phyloP scores from a whole-genome alignment of 2,888 invertebrate species.

The Noctua fimbriata region DNA sequence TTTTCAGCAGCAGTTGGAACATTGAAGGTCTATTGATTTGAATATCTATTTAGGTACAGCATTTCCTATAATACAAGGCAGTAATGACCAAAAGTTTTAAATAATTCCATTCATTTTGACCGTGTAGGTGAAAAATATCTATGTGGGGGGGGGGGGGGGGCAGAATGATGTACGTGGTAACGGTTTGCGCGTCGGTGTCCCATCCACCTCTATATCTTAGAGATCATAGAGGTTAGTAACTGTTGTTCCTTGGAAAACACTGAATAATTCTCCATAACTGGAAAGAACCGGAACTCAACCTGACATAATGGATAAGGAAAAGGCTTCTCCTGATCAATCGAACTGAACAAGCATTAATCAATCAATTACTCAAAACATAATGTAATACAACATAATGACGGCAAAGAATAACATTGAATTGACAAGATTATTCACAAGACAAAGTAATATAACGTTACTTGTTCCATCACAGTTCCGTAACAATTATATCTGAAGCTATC shows the following conservation, averaged over 20 bases:
- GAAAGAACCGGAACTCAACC: background rate
- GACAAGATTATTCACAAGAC: background rate
- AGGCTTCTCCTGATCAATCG: background rate
- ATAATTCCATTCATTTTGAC: no score
- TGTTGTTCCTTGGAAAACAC: background rate
- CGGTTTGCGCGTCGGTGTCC: no score
- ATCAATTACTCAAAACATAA: slow-evolving; percentile 10
- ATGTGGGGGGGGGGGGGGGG: no score
- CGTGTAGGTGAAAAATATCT: background rate
- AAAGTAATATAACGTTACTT: slow-evolving; percentile 12
- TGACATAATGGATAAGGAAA: background rate
- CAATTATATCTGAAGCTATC: slow-evolving; percentile 20
- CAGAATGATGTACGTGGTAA: no score
- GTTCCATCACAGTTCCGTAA: slow-evolving; percentile 10
- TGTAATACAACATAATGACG: slow-evolving; percentile 9
- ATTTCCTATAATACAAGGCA: background rate
- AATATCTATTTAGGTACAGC: background rate
- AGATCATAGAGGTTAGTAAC: background rate
- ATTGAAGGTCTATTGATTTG: background rate
- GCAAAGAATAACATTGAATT: background rate
- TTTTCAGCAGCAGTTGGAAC: background rate
- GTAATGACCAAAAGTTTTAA: background rate
- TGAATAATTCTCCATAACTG: background rate
- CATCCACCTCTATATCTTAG: background rate
- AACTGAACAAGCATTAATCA: slow-evolving; percentile 4